Evolutionary conservation across 2,888 invertebrate genomes (phyloP).

Genomic region (Athripsodes cinereus): DNA sequence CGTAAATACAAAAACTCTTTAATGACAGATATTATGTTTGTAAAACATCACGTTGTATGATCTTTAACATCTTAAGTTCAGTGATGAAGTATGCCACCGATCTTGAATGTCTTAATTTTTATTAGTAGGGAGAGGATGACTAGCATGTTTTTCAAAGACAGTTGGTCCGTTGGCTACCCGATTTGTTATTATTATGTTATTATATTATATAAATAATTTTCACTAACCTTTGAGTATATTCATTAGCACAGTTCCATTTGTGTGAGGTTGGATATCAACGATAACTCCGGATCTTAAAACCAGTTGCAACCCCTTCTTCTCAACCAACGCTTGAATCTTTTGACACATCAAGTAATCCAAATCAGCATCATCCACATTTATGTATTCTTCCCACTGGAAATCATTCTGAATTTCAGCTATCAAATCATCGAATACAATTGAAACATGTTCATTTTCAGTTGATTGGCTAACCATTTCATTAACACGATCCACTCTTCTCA

Average conservation of each 20-base stretch:
- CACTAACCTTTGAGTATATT: constrained; percentile 44
- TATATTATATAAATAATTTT: no score
- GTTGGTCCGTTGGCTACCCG: no score
- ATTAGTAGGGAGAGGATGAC: no score
- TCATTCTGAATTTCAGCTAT: constrained; percentile 24
- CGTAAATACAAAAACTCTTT: no score
- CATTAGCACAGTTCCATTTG: constrained; percentile 45
- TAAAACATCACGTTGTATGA: no score
- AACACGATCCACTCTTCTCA: constrained; percentile 46
- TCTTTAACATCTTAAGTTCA: no score
- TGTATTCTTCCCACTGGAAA: constrained; percentile 43
- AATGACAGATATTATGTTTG: no score
- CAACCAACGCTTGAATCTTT: constrained; percentile 47
- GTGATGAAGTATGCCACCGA: no score
- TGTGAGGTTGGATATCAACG: constrained; percentile 47
- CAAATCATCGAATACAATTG: constrained; percentile 34
- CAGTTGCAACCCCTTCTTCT: constrained; percentile 45
- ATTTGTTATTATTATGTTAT: no score
- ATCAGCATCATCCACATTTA: constrained; percentile 42
- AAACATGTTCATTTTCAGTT: constrained; percentile 31
- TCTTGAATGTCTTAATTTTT: no score
- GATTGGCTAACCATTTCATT: constrained; percentile 28
- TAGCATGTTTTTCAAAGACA: no score
- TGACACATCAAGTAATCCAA: constrained; percentile 46
- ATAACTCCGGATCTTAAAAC: constrained; percentile 47